A percentile compares a stretch with the other conserved stretches of the same genome.
Evolutionary conservation across 1,140 invertebrate genomes (phyloP).

Genomic region (Eumeta japonica): DNA sequence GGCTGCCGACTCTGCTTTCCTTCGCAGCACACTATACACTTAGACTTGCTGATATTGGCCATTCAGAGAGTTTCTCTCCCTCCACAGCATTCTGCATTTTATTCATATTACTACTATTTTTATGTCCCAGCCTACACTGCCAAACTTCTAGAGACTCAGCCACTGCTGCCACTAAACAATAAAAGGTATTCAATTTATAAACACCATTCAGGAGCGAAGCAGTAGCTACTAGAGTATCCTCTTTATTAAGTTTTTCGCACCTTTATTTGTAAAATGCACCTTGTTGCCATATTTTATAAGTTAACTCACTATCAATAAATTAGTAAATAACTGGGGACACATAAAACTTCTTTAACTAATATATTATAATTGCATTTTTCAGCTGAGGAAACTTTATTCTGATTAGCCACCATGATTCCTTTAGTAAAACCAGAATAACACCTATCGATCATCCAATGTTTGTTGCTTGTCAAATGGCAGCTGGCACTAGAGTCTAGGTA

Average conservation of each 20-base stretch:
- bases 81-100: slow-evolving; percentile 18
- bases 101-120: slow-evolving; percentile 19
- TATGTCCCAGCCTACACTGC: slow-evolving; percentile 23
- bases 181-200: slow-evolving; percentile 19
- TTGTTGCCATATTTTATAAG: slow-evolving; percentile 16
- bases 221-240: slow-evolving; percentile 14
- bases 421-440: slow-evolving; percentile 9
- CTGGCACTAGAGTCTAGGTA: slow-evolving; percentile 22
- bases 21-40: slow-evolving; percentile 15
- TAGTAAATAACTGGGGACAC: slow-evolving; percentile 12
- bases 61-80: slow-evolving; percentile 9
- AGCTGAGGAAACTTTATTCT: slow-evolving; percentile 14
- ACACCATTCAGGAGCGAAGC: slow-evolving; percentile 16
- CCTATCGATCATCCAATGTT: slow-evolving; percentile 13
- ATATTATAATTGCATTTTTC: slow-evolving; percentile 12
- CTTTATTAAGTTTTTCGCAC: slow-evolving; percentile 15
- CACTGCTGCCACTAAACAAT: slow-evolving; percentile 9
- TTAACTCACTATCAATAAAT: slow-evolving; percentile 17
- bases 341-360: slow-evolving; percentile 15
- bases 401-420: slow-evolving; percentile 26
- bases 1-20: slow-evolving; percentile 15
- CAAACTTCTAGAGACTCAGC: slow-evolving; percentile 14
- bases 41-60: slow-evolving; percentile 11
- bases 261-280: slow-evolving; percentile 12
- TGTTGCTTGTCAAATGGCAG: slow-evolving; percentile 14